These are phyloP conservation scores for Halictus quadricinctus DNA, from an alignment of 2,888 invertebrate genomes.

Conservation along the genomic window DNA sequence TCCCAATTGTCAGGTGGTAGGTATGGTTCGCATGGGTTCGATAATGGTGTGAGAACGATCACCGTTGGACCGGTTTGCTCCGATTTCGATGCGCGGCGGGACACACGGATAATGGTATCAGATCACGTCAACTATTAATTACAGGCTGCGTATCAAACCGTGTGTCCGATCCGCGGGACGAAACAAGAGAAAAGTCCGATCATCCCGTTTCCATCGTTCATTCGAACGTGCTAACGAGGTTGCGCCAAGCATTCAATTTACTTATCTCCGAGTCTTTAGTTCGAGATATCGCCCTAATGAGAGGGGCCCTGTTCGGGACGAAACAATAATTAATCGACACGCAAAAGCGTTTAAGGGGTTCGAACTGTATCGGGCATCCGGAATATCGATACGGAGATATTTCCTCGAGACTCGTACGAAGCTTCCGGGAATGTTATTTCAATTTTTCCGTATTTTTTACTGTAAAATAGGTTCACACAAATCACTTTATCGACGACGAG, in stretches of 20 bases:
- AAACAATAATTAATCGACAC: constrained; percentile 24
- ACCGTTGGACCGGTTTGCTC: constrained; percentile 10
- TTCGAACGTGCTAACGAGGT: neutral
- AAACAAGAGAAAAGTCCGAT: constrained; percentile 1
- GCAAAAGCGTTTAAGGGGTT: constrained; percentile 3
- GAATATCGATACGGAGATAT: neutral
- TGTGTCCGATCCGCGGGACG: neutral
- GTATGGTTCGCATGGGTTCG: neutral
- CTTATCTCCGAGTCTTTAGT: constrained; percentile 15
- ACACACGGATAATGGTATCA: constrained; percentile 19
- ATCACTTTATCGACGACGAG: no score
- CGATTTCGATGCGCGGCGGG: neutral
- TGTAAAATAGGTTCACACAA: no score
- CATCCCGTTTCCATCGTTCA: constrained; percentile 1
- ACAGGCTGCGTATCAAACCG: neutral
- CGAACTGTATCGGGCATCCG: neutral
- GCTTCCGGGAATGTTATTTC: no score
- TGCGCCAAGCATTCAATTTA: constrained; percentile 24
- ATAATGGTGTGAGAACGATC: neutral
- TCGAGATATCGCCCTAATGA: constrained; percentile 23
- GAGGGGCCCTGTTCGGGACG: neutral
- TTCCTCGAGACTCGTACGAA: no score
- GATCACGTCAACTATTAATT: constrained; percentile 22
- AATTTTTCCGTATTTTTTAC: no score
- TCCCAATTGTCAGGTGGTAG: neutral